phyloP scores from a whole-genome alignment of 2,888 invertebrate species.

The Linnaemya vulpina region DNA sequence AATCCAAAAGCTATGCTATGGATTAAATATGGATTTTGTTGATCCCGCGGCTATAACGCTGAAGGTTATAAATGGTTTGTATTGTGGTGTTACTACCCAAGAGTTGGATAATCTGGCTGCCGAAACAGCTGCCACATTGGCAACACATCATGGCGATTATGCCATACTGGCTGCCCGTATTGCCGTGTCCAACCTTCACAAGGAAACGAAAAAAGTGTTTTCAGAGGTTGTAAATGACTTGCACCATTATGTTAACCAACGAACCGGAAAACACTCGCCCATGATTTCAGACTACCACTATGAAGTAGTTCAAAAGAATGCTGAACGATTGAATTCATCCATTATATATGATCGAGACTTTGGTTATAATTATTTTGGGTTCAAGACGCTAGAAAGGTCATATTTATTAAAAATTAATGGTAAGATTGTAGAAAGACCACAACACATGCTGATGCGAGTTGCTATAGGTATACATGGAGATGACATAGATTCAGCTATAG shows the following conservation, averaged over 20 bases:
- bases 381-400: slow-evolving; percentile 98
- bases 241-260: slow-evolving; percentile 89
- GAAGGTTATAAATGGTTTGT: slow-evolving; percentile 97
- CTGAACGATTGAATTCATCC: slow-evolving; percentile 95
- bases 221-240: slow-evolving; percentile 97
- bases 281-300: slow-evolving; percentile 94
- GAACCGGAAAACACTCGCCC: slow-evolving; percentile 88
- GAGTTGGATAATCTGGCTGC: slow-evolving; percentile 99
- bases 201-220: slow-evolving; percentile 97
- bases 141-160: slow-evolving; percentile 98
- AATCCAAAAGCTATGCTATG: slow-evolving; percentile 97
- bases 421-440: slow-evolving; percentile 97
- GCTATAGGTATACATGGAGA: slow-evolving; percentile 97
- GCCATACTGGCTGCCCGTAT: slow-evolving; percentile 94
- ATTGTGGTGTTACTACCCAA: slow-evolving; percentile 97
- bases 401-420: slow-evolving; percentile 96
- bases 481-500: slow-evolving; percentile 95
- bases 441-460: slow-evolving; percentile 99
- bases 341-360: slow-evolving; percentile 99
- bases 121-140: slow-evolving; percentile 99
- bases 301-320: slow-evolving; percentile 91
- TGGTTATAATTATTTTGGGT: slow-evolving; percentile 99
- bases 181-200: slow-evolving; percentile 98
- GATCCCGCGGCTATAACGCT: slow-evolving; percentile 95
- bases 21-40: slow-evolving; percentile 96